phyloP scores from a whole-genome alignment of 2,113 vertebrate species.

The Notothenia rossii region DNA sequence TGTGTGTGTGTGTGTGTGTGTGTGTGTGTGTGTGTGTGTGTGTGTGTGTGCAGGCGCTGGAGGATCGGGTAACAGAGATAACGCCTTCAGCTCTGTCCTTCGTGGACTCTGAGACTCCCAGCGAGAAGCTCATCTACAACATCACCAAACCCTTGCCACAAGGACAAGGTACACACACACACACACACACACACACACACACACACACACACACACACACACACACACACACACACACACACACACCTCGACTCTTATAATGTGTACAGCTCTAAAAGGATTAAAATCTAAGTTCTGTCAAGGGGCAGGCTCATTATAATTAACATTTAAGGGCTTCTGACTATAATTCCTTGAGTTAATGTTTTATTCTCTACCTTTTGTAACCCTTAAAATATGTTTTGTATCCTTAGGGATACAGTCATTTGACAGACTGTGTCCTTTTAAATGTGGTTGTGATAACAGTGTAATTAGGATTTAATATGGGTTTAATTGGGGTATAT shows the following conservation, averaged over 20 bases:
- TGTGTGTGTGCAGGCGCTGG: constrained; percentile 86
- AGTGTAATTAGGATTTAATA: too few species aligned
- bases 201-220: constrained; percentile 18
- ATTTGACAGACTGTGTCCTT: too few species aligned
- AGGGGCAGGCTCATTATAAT: not conserved
- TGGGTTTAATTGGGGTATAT: too few species aligned
- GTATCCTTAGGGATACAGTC: too few species aligned
- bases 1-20: constrained; percentile 6
- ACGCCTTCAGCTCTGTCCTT: constrained; percentile 91
- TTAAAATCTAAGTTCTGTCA: not conserved
- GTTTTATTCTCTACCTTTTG: not conserved
- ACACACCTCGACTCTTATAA: not conserved
- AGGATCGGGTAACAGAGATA: constrained; percentile 92
- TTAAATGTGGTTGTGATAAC: too few species aligned
- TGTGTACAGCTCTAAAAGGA: constrained; percentile 15
- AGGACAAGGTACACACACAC: constrained; percentile 87
- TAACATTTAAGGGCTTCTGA: not conserved
- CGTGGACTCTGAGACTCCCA: constrained; percentile 87
- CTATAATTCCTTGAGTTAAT: not conserved
- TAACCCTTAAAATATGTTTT: too few species aligned
- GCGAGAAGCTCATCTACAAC: constrained; percentile 90
- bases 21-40: constrained; percentile 29
- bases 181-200: constrained; percentile 8
- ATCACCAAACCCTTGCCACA: constrained; percentile 89
- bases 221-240: constrained; percentile 10